Conservation (phyloP, 1,140 invertebrate genomes). For the Ruditapes philippinarum region DNA sequence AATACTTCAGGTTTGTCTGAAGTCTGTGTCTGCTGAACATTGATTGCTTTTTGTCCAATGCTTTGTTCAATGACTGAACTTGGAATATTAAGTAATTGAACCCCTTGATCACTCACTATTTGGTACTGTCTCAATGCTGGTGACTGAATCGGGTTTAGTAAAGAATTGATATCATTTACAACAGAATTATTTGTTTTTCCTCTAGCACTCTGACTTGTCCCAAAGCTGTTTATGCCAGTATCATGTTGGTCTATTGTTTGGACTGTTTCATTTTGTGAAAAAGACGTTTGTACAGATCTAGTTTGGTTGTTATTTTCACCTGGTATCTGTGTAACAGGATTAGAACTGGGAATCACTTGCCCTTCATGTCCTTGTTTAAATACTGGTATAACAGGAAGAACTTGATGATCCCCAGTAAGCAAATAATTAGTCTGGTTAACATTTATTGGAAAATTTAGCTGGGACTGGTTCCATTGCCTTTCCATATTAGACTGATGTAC, state of each 20-base stretch:
- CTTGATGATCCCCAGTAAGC: not conserved
- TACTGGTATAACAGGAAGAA: slow-evolving; percentile 9
- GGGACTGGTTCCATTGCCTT: not conserved
- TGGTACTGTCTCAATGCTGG: not conserved
- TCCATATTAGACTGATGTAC: not conserved
- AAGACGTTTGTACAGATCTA: not conserved
- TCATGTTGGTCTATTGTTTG: not conserved
- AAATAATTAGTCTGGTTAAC: slow-evolving; percentile 6
- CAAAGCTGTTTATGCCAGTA: not conserved
- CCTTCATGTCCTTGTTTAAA: not conserved
- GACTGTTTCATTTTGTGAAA: not conserved
- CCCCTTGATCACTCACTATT: not conserved
- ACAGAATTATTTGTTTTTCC: not conserved
- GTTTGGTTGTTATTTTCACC: not conserved
- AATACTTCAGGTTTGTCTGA: not conserved
- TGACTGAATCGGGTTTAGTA: not conserved
- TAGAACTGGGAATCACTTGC: not conserved
- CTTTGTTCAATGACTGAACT: not conserved
- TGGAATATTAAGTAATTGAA: not conserved
- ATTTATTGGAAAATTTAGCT: not conserved
- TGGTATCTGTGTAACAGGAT: not conserved
- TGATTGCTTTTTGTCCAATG: not conserved
- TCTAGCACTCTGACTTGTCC: not conserved
- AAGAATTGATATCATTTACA: not conserved
- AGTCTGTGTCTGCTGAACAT: not conserved